Evolutionary conservation across 2,113 vertebrate species (phyloP), one percentile per base, ranked within the genome.

Genomic region (Oreotragus oreotragus): DNA sequence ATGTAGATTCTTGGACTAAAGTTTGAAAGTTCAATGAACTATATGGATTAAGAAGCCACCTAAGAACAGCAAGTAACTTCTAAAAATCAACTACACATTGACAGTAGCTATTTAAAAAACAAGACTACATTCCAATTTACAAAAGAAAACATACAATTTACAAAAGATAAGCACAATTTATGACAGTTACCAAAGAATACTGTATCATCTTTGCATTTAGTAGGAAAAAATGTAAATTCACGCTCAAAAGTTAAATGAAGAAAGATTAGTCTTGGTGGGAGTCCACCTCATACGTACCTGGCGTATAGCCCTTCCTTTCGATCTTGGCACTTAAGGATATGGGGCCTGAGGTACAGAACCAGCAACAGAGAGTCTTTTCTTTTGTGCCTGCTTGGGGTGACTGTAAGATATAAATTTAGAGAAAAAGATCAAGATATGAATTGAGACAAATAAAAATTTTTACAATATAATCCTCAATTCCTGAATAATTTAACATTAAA

Each of bases 261-360:
- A 70, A 96, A 80, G 88, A 95, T 30, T 10, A 15, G 86, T 93
- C 73, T 64, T 96, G 53, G 91, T 93, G 77, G 55, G 90, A 95
- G 81, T 91, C 84, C 25, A 96, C 57, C 36, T 95, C 49, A 80
- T 88, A 98, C 99, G 0, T 98, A 99, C 99, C 99, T 99, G 99
- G 99, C 98, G 99, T 99, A 98, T 99, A 99, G 99, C 99, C 99
- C 99, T 99, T 99, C 99, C 99, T 99, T 99, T 99, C 99, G 89
- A 99, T 99, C 99, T 99, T 99, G 99, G 99, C 99, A 99, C 99
- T 99, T 99, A 99, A 99, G 99, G 99, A 99, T 99, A 99, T 99
- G 98, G 99, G 99, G 99, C 99, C 99, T 99, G 99, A 99, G 99
- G 99, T 99, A 99, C 99, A 99, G 99, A 99, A 99, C 99, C 99